Evolutionary conservation across 1,140 invertebrate species (phyloP).

Genomic region (Chironomus tepperi): DNA sequence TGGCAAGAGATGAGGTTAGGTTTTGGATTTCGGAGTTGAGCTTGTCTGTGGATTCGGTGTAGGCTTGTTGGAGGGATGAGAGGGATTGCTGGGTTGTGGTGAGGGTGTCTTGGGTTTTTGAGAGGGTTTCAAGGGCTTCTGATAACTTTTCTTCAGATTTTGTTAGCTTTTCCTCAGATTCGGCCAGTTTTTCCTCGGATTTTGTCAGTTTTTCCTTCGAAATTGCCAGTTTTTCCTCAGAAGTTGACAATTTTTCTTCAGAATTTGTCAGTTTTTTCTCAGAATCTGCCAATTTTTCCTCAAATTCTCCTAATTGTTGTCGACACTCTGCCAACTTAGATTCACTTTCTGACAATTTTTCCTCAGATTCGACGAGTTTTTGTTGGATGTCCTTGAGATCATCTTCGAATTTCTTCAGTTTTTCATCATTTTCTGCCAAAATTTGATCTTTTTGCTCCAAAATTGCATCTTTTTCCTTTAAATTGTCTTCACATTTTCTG

Average conservation of each 20-base stretch:
- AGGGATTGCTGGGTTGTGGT: too few species aligned
- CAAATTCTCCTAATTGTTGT: background rate
- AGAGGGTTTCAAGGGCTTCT: background rate
- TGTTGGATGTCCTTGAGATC: background rate
- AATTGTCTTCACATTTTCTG: too few species aligned
- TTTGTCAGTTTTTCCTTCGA: background rate
- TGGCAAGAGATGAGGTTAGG: too few species aligned
- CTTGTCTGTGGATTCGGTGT: too few species aligned
- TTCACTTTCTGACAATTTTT: background rate
- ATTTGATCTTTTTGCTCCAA: background rate
- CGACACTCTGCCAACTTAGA: background rate
- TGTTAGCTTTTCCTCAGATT: background rate
- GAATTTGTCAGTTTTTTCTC: background rate
- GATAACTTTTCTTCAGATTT: background rate
- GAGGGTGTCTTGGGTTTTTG: too few species aligned
- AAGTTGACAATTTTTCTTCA: background rate
- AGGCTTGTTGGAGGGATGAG: too few species aligned
- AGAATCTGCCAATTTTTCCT: background rate
- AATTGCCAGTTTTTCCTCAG: background rate
- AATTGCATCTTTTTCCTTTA: too few species aligned
- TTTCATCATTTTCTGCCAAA: background rate
- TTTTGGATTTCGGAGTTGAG: too few species aligned
- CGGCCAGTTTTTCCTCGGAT: background rate
- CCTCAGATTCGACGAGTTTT: background rate
- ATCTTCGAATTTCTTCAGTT: background rate